Conservation (phyloP, 2,888 invertebrate species). For the Tortricodes alternella region DNA sequence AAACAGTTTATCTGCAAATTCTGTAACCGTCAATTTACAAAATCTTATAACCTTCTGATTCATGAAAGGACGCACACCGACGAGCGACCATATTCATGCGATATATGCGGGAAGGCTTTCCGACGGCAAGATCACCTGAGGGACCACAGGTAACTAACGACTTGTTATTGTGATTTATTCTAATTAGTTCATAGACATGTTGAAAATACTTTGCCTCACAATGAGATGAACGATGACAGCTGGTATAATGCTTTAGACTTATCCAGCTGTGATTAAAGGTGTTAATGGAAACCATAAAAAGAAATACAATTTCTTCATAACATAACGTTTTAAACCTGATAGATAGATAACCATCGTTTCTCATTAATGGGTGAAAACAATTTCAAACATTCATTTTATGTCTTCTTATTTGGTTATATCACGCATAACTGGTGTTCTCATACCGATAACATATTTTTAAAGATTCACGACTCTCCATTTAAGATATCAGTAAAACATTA, state of each 20-base stretch:
- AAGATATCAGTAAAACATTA: conserved; percentile 76
- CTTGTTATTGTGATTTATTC: conserved; percentile 4
- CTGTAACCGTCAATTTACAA: conserved; percentile 98
- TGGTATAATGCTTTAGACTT: neutral
- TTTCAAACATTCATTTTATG: conserved; percentile 25
- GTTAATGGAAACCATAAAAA: neutral
- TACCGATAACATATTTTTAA: conserved; percentile 33
- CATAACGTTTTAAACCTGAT: conserved; percentile 3
- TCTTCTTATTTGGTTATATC: conserved; percentile 29
- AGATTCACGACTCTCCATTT: conserved; percentile 67
- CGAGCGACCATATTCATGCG: conserved; percentile 98
- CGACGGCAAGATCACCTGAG: conserved; percentile 97
- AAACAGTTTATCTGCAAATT: conserved; percentile 99
- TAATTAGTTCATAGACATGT: neutral
- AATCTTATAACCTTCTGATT: conserved; percentile 98
- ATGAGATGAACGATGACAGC: conserved; percentile 9
- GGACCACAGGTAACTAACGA: conserved; percentile 91
- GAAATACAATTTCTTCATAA: neutral
- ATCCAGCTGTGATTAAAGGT: neutral
- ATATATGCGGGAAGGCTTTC: conserved; percentile 99
- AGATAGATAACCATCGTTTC: conserved; percentile 1
- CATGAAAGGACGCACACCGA: conserved; percentile 99
- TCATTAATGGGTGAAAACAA: conserved; percentile 29
- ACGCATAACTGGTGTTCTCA: conserved; percentile 25
- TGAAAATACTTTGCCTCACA: neutral